Percentiles rank a stretch among this genome's conserved stretches.
Evolutionary conservation across 2,797 vertebrate genomes (phyloP).

Genomic region (Sebastes variabilis): DNA sequence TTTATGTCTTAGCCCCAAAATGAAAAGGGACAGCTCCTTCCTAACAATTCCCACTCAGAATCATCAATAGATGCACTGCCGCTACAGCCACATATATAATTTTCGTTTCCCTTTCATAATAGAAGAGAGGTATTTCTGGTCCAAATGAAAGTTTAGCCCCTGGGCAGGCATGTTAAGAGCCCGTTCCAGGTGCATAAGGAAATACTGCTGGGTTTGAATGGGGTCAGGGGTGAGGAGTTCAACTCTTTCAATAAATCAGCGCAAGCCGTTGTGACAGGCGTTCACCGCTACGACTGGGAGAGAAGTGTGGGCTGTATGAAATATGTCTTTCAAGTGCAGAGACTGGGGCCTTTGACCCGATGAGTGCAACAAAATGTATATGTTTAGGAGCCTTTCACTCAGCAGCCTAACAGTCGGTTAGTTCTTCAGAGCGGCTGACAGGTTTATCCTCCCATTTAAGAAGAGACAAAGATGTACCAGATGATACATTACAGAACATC

Average conservation of each 20-base stretch:
- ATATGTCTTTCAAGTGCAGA: conserved; percentile 65
- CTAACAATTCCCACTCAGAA: conserved; percentile 55
- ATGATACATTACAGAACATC: conserved; percentile 47
- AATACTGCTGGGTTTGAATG: conserved; percentile 69
- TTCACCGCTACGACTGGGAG: conserved; percentile 39
- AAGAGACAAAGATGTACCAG: conserved; percentile 40
- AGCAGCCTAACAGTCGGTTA: conserved; percentile 39
- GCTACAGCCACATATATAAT: conserved; percentile 60
- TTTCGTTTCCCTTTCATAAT: conserved; percentile 70
- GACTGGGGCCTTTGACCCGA: conserved; percentile 59
- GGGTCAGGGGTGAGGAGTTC: conserved; percentile 82
- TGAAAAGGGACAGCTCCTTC: conserved; percentile 63
- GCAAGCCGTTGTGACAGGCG: conserved; percentile 72
- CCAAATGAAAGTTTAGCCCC: conserved; percentile 68
- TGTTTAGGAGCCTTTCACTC: conserved; percentile 64
- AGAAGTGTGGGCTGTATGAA: conserved; percentile 60
- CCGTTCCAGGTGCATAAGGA: conserved; percentile 79
- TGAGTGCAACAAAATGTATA: conserved; percentile 63
- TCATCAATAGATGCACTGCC: conserved; percentile 63
- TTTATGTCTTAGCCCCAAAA: conserved; percentile 54
- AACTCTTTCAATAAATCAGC: conserved; percentile 80
- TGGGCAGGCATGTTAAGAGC: conserved; percentile 68
- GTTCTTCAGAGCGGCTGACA: conserved; percentile 56
- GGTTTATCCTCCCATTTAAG: conserved; percentile 66
- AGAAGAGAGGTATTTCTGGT: conserved; percentile 60